Percentiles rank a stretch among this genome's conserved stretches.
Evolutionary conservation across 2,797 vertebrate genomes (phyloP).

Genomic region (Sebastes kiyomatsui): DNA sequence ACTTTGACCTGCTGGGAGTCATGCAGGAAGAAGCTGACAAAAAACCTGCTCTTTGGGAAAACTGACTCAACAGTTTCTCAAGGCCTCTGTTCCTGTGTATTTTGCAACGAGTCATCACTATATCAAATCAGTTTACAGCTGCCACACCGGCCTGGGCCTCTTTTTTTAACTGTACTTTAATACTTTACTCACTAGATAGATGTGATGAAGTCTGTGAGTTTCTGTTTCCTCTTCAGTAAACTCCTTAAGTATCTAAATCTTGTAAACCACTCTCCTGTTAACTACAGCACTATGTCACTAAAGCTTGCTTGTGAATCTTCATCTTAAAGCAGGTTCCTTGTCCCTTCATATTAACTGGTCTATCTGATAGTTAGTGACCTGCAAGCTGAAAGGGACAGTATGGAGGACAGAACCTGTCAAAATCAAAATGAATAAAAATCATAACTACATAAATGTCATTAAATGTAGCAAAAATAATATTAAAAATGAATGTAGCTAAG

Average conservation of each 20-base stretch:
- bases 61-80: conserved; percentile 71
- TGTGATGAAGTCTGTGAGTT: neutral
- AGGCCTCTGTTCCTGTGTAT: conserved; percentile 51
- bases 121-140: neutral
- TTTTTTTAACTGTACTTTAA: neutral
- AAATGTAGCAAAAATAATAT: too few species aligned
- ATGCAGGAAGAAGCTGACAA: conserved; percentile 56
- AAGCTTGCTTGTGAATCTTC: neutral
- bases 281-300: neutral
- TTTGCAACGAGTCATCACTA: conserved; percentile 22
- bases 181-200: neutral
- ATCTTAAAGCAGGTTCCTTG: neutral
- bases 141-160: neutral
- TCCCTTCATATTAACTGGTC: too few species aligned
- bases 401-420: too few species aligned
- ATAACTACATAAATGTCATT: too few species aligned
- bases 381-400: neutral
- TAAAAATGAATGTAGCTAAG: too few species aligned
- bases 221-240: neutral
- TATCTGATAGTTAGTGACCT: neutral
- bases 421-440: too few species aligned
- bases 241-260: neutral
- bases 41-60: conserved; percentile 49
- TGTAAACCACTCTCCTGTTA: neutral
- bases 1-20: conserved; percentile 50